phyloP scores from a whole-genome alignment of 2,113 vertebrate genomes.

The Fregata magnificens region DNA sequence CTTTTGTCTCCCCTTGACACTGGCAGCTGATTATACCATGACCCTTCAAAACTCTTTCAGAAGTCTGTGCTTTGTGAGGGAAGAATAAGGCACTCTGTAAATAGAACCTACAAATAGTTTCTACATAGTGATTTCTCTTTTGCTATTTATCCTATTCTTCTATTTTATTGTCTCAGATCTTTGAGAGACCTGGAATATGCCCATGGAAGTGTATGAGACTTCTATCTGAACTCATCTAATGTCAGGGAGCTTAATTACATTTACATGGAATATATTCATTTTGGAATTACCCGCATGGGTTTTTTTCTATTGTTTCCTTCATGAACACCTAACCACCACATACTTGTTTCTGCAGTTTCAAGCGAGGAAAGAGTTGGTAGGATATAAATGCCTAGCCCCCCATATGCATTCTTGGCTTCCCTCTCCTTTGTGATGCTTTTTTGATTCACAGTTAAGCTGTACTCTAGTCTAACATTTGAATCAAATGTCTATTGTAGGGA shows the following conservation, averaged over 20 bases:
- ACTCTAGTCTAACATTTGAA: neutral
- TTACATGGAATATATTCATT: neutral
- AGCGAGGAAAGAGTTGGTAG: neutral
- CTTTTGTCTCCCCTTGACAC: conserved; percentile 1
- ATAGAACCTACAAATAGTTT: conserved; percentile 12
- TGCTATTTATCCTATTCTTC: neutral
- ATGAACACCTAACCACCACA: neutral
- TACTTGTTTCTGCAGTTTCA: neutral
- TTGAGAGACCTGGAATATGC: neutral
- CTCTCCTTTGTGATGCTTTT: neutral
- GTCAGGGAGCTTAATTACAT: neutral
- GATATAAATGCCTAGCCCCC: neutral
- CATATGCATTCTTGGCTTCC: neutral
- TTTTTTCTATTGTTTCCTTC: neutral
- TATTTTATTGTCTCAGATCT: neutral
- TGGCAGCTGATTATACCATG: conserved; percentile 2
- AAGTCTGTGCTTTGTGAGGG: conserved; percentile 15
- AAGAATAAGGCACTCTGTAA: neutral
- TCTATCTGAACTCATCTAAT: neutral
- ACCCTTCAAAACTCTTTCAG: conserved; percentile 21
- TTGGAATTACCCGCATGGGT: neutral
- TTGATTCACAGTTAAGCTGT: neutral
- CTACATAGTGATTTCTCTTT: neutral
- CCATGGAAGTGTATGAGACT: neutral
- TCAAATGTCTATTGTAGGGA: neutral